A percentile compares a stretch with the other conserved stretches of the same genome.
These are phyloP conservation scores for Nanorana parkeri DNA, from an alignment of 2,113 vertebrate species.

Conservation along the genomic window DNA sequence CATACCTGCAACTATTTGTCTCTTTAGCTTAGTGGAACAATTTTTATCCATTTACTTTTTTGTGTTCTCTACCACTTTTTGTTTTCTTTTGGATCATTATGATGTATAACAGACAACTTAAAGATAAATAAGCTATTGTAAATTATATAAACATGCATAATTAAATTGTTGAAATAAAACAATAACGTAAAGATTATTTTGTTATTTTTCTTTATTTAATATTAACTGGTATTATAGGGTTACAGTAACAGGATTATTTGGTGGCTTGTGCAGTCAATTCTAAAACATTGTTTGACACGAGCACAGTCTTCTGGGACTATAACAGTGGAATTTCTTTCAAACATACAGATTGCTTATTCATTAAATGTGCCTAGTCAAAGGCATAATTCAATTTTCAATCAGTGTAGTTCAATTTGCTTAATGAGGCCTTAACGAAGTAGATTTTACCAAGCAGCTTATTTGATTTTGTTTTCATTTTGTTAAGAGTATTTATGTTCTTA, in stretches of 20 bases:
- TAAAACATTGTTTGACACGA: not conserved
- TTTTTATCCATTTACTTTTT: no score
- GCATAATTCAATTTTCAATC: not conserved
- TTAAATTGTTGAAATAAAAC: no score
- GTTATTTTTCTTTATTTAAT: not conserved
- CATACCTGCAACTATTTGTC: no score
- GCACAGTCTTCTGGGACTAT: not conserved
- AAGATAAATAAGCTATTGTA: no score
- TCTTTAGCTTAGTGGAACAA: no score
- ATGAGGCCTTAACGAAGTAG: not conserved
- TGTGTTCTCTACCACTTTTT: no score
- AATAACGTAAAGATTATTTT: no score
- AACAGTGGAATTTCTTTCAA: conserved; percentile 4
- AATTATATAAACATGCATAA: no score
- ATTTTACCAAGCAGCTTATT: not conserved
- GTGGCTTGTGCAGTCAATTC: not conserved
- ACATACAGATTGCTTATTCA: conserved; percentile 6
- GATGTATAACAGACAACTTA: no score
- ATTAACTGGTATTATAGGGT: not conserved
- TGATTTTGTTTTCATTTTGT: not conserved
- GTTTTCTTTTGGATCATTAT: no score
- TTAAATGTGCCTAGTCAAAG: not conserved
- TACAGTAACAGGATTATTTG: not conserved
- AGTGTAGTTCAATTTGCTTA: not conserved
- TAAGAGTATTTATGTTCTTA: not conserved